These are phyloP conservation scores for Lordiphosa mommai DNA, from an alignment of 1,140 invertebrate species.

Conservation along the genomic window DNA sequence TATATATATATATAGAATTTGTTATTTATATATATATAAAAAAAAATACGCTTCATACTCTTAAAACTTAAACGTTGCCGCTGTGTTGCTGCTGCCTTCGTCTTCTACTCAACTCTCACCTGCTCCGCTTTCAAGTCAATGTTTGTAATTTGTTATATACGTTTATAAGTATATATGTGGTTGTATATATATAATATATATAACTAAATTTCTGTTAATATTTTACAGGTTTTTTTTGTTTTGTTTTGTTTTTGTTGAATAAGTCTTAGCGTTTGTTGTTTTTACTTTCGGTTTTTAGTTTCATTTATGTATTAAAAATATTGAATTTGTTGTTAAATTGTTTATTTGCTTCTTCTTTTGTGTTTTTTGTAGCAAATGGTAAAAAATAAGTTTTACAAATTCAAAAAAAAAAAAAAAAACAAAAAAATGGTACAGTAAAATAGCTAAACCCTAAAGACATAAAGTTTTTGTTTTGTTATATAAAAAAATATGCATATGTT, in stretches of 20 bases:
- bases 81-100: conserved; percentile 18
- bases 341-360: conserved; percentile 16
- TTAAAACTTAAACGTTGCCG: conserved; percentile 42
- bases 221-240: conserved; percentile 52
- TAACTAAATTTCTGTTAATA: conserved; percentile 52
- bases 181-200: conserved; percentile 18
- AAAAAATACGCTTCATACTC: conserved; percentile 47
- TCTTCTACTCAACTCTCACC: too few species aligned
- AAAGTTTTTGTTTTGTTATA: conserved; percentile 32
- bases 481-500: conserved; percentile 66
- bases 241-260: conserved; percentile 48
- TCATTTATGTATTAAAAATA: conserved; percentile 68
- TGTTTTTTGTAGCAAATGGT: conserved; percentile 34
- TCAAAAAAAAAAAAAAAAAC: conserved; percentile 54
- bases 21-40: conserved; percentile 25
- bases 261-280: conserved; percentile 69
- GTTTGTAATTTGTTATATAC: conserved; percentile 21
- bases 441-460: conserved; percentile 58
- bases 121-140: conserved; percentile 8
- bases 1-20: conserved; percentile 22
- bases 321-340: conserved; percentile 47
- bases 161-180: conserved; percentile 19
- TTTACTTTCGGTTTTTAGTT: conserved; percentile 27
- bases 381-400: conserved; percentile 61
- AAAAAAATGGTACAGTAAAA: conserved; percentile 57